phyloP scores from a whole-genome alignment of 2,888 invertebrate species.

The Gari tellinella region DNA sequence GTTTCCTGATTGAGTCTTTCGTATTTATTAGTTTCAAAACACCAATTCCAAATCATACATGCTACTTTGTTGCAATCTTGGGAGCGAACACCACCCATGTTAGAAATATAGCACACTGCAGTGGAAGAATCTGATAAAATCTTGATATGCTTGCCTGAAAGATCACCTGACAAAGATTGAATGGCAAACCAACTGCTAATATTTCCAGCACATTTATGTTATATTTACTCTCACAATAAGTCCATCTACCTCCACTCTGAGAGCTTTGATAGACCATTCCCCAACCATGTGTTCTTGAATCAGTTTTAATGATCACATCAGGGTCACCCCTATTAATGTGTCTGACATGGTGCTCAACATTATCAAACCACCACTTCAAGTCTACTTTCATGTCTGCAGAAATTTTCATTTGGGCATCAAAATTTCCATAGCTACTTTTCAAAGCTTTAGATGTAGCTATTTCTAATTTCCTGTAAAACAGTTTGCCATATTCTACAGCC shows the following conservation, averaged over 20 bases:
- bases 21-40: background rate
- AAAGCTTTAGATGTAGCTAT: slow-evolving; percentile 19
- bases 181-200: slow-evolving; percentile 33
- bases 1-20: no score
- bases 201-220: slow-evolving; percentile 52
- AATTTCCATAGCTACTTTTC: slow-evolving; percentile 14
- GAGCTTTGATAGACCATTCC: slow-evolving; percentile 11
- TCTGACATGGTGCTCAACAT: slow-evolving; percentile 17
- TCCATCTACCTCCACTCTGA: slow-evolving; percentile 38
- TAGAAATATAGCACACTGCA: slow-evolving; percentile 36
- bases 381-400: slow-evolving; percentile 11
- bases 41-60: no score
- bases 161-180: slow-evolving; percentile 17
- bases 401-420: slow-evolving; percentile 18
- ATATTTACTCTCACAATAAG: slow-evolving; percentile 7
- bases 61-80: no score
- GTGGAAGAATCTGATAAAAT: slow-evolving; percentile 28
- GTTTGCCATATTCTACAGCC: slow-evolving; percentile 34
- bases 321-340: slow-evolving; percentile 22
- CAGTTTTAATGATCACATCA: slow-evolving; percentile 18
- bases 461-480: slow-evolving; percentile 33
- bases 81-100: slow-evolving; percentile 11
- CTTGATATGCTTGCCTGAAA: slow-evolving; percentile 21
- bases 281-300: slow-evolving; percentile 22
- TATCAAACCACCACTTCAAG: slow-evolving; percentile 41